phyloP scores from a whole-genome alignment of 1,140 invertebrate genomes.

The Bombus soroeensis region DNA sequence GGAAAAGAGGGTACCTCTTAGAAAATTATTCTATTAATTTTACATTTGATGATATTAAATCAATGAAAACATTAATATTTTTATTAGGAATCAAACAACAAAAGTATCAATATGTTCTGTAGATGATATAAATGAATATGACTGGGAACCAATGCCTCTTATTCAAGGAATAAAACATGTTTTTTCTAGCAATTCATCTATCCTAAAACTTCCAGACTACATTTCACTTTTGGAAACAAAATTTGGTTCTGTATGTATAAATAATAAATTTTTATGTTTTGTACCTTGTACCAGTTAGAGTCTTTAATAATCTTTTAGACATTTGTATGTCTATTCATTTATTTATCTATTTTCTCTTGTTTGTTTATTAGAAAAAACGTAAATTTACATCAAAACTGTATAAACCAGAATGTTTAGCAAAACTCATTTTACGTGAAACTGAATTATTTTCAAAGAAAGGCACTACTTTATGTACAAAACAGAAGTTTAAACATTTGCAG shows the following conservation, averaged over 20 bases:
- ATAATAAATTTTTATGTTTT: neutral
- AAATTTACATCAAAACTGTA: constrained; percentile 14
- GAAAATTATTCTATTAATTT: constrained; percentile 7
- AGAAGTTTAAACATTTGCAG: constrained; percentile 12
- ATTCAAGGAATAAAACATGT: constrained; percentile 68
- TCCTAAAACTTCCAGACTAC: constrained; percentile 74
- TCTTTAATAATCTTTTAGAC: neutral
- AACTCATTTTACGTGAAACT: neutral
- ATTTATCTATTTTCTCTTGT: neutral
- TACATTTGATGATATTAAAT: constrained; percentile 10
- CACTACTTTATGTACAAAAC: neutral
- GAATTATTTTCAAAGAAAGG: neutral
- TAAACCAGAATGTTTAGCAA: constrained; percentile 20
- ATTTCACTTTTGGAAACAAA: constrained; percentile 62
- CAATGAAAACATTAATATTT: constrained; percentile 15
- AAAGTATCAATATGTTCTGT: constrained; percentile 8
- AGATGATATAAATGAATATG: constrained; percentile 40
- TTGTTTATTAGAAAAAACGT: constrained; percentile 44
- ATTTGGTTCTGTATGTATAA: constrained; percentile 38
- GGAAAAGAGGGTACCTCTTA: constrained; percentile 28
- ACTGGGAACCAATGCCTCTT: constrained; percentile 72
- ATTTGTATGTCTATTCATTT: neutral
- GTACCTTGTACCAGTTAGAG: neutral
- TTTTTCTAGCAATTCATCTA: constrained; percentile 32
- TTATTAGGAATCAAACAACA: constrained; percentile 46